Evolutionary conservation across 2,113 vertebrate genomes (phyloP).

Genomic region (Nothobranchius kuhntae): DNA sequence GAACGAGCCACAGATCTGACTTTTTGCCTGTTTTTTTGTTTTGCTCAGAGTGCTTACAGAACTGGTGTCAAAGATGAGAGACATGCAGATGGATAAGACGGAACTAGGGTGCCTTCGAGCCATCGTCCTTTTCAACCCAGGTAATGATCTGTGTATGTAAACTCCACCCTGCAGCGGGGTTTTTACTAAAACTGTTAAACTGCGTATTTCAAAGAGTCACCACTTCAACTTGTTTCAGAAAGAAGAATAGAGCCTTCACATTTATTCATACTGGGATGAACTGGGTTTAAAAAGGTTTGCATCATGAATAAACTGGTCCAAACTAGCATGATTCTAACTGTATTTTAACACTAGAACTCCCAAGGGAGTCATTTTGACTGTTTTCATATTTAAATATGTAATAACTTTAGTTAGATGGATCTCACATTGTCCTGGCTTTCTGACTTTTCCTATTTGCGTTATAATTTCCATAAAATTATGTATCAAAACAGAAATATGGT

Average conservation of each 20-base stretch:
- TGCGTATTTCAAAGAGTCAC: neutral
- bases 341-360: too few relatives aligned
- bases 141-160: constrained; percentile 62
- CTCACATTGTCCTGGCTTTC: too few relatives aligned
- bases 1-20: constrained; percentile 17
- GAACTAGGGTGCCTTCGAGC: constrained; percentile 97
- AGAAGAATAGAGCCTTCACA: neutral
- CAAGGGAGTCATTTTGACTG: too few relatives aligned
- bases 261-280: neutral
- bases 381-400: too few relatives aligned
- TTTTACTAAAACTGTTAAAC: neutral
- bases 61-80: constrained; percentile 98
- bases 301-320: too few relatives aligned
- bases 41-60: constrained; percentile 92
- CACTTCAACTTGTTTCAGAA: neutral
- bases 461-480: too few relatives aligned
- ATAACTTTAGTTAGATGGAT: too few relatives aligned
- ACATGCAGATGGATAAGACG: constrained; percentile 99
- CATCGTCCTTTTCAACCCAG: constrained; percentile 97
- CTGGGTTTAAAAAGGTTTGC: too few relatives aligned
- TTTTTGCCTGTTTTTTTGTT: constrained; percentile 16
- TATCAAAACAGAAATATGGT: too few relatives aligned
- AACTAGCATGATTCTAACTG: too few relatives aligned
- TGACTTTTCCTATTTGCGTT: too few relatives aligned
- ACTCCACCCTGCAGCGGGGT: neutral